phyloP scores from a whole-genome alignment of 2,888 invertebrate genomes.

The Eilema depressum region DNA sequence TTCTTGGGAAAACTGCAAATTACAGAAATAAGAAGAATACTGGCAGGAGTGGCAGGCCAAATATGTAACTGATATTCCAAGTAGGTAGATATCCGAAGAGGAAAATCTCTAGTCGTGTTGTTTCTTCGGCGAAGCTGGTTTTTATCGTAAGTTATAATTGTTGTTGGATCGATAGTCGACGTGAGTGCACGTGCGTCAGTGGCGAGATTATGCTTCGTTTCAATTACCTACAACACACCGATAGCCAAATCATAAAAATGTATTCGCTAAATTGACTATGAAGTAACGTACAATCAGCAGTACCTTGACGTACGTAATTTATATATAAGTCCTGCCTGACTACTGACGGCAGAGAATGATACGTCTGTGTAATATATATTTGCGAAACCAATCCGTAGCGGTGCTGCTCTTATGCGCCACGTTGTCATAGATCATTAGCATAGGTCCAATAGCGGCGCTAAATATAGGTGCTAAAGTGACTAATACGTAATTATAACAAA shows the following conservation, averaged over 20 bases:
- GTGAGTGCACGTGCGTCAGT: constrained; percentile 71
- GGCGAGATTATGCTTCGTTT: constrained; percentile 63
- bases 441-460: constrained; percentile 25
- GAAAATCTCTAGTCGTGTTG: constrained; percentile 40
- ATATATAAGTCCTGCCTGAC: constrained; percentile 36
- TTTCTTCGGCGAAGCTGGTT: constrained; percentile 53
- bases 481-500: constrained; percentile 45
- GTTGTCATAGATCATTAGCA: constrained; percentile 32
- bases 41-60: constrained; percentile 30
- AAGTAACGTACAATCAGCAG: constrained; percentile 53
- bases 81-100: constrained; percentile 31
- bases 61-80: constrained; percentile 22
- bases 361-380: constrained; percentile 13
- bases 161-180: constrained; percentile 59
- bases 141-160: constrained; percentile 64
- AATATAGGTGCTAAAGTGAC: constrained; percentile 35
- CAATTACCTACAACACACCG: constrained; percentile 62
- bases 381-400: constrained; percentile 18
- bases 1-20: constrained; percentile 12
- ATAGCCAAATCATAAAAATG: constrained; percentile 72
- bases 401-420: background rate
- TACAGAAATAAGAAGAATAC: constrained; percentile 23
- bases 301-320: constrained; percentile 31
- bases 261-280: constrained; percentile 65
- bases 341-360: constrained; percentile 38